phyloP scores from a whole-genome alignment of 2,797 vertebrate species.

The Esox lucius region DNA sequence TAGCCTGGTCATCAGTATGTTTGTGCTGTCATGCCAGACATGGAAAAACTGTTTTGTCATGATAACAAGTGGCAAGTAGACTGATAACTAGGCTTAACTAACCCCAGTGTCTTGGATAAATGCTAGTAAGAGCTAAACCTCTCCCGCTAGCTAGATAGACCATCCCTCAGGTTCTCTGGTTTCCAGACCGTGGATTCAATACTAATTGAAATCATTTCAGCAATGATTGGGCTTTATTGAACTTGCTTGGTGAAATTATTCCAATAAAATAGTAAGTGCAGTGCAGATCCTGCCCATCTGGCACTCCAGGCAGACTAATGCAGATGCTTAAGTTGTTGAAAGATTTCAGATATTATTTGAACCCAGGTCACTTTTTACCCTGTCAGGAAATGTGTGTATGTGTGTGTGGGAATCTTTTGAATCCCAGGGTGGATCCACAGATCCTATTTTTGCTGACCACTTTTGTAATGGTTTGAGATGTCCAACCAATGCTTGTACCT shows the following conservation, averaged over 20 bases:
- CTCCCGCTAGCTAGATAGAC: constrained; percentile 22
- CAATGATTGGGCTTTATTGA: background rate
- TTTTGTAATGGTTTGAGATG: constrained; percentile 54
- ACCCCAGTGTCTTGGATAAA: constrained; percentile 58
- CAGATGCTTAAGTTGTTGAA: background rate
- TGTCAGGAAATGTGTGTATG: constrained; percentile 5
- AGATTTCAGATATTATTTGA: background rate
- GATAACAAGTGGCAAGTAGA: background rate
- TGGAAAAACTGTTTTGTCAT: background rate
- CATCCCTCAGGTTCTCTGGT: constrained; percentile 66
- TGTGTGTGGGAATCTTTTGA: constrained; percentile 6
- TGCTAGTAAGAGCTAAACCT: constrained; percentile 16
- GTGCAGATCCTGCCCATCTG: background rate
- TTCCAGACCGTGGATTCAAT: constrained; percentile 8
- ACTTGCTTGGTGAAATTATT: background rate
- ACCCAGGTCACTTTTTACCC: constrained; percentile 31
- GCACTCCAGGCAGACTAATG: background rate
- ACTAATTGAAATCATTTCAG: background rate
- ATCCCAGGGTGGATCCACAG: constrained; percentile 19
- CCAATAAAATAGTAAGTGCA: background rate
- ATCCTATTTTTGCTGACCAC: constrained; percentile 28
- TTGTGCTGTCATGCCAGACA: background rate
- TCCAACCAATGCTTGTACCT: constrained; percentile 58
- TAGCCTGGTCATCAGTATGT: constrained; percentile 4
- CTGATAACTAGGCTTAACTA: constrained; percentile 15